Percentiles rank a stretch among this genome's conserved stretches.
Evolutionary conservation across 1,140 invertebrate species (phyloP).

Genomic region (Gyrodactylus bullatarudis): DNA sequence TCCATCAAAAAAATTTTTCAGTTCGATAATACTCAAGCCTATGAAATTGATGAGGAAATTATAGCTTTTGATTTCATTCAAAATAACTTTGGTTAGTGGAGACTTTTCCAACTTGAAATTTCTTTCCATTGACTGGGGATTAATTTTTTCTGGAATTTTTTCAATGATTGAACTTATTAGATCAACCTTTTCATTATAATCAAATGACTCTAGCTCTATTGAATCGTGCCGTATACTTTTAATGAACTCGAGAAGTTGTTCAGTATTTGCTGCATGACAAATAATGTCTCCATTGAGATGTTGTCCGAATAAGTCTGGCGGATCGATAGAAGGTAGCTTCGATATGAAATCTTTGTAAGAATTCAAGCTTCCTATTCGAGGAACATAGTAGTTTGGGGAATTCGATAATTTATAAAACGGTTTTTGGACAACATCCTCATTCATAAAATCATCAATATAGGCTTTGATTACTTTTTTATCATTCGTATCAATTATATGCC

Average conservation of each 20-base stretch:
- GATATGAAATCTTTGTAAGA: slow-evolving; percentile 40
- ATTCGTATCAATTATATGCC: slow-evolving; percentile 21
- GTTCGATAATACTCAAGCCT: background rate
- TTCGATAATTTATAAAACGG: slow-evolving; percentile 34
- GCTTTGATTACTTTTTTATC: slow-evolving; percentile 27
- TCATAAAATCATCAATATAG: slow-evolving; percentile 45
- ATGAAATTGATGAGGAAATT: background rate
- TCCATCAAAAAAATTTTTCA: background rate
- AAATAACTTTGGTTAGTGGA: background rate
- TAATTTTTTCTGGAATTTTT: background rate
- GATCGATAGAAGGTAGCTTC: slow-evolving; percentile 35
- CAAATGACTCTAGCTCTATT: slow-evolving; percentile 9
- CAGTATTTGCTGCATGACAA: slow-evolving; percentile 20
- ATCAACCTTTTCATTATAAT: background rate
- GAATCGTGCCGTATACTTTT: slow-evolving; percentile 17
- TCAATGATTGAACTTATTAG: background rate
- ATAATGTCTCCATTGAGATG: slow-evolving; percentile 22
- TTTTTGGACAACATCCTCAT: slow-evolving; percentile 28
- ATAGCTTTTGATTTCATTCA: background rate
- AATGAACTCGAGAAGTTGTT: slow-evolving; percentile 19
- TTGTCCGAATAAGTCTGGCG: slow-evolving; percentile 37
- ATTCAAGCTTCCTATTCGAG: slow-evolving; percentile 38
- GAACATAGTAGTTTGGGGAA: slow-evolving; percentile 37
- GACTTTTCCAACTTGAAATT: background rate
- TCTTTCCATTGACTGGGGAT: too few species aligned